Evolutionary conservation across 2,113 vertebrate species (phyloP), one percentile per base, ranked within the genome.

Genomic region (Sakesphorus luctuosus): DNA sequence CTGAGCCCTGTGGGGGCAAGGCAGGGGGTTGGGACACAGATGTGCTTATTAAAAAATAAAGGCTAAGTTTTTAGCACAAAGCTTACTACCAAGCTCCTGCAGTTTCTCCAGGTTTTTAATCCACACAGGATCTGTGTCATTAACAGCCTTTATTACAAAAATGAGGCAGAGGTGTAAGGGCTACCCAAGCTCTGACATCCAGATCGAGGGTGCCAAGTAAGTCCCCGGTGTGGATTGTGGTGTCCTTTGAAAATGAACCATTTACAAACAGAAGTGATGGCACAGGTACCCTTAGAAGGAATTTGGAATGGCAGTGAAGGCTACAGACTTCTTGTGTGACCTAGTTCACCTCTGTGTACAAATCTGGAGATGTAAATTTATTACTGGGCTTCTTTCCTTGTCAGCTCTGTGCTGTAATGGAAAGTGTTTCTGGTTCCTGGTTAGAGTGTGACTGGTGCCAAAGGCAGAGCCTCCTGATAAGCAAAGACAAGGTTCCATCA

Each of bases 121-220:
- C 52, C 35, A 12, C 10, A 68, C 36, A 33, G 89, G 69, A 18
- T 13, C 24, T 33, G 1, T 62, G 83, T 67, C 69, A 31, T 81
- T 68, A 40, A 53, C 44, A 40, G 29, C 55, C 56, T 72, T 8
- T 8, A 3, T 81, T 59, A 36, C 83, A 83, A 35, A 73, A 93
- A 71, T 2, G 8, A 65, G 72, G 74, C 19, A n/a, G 93, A 55
- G 44, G 46, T 83, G 87, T 8, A 6, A 58, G 9, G 25, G 21
- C 88, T 93, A 88, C 83, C 90, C 76, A 75, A 53, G 62, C n/a
- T 84, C 88, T 35, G 25, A 0, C 23, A 62, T 74, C 68, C 8
- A 1, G 50, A 9, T 40, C 0, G 3, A 67, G 90, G 63, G 72
- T 17, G 2, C 59, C 25, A 52, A 15, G 50, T 0, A 10, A 55